Conservation (phyloP, 2,113 vertebrate species). For the Varanus komodoensis region DNA sequence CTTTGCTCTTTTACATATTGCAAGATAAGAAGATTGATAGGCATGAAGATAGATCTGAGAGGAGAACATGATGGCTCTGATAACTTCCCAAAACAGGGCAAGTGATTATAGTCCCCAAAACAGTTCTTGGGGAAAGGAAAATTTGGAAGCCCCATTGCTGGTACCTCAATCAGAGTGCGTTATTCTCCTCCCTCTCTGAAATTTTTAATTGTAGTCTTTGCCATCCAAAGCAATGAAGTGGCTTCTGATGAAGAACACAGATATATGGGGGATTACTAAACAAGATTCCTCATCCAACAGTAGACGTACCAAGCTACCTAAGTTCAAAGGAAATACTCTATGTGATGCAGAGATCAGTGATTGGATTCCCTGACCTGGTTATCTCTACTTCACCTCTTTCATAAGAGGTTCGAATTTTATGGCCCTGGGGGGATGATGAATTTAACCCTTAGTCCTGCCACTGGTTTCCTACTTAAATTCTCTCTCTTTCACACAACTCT, state of each 20-base stretch:
- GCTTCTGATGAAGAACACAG: background rate
- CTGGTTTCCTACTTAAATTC: background rate
- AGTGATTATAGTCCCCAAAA: background rate
- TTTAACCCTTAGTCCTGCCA: background rate
- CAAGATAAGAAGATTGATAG: background rate
- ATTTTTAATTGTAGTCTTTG: background rate
- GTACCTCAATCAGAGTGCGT: background rate
- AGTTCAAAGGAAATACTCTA: background rate
- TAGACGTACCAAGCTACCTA: background rate
- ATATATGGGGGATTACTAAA: background rate
- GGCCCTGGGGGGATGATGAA: background rate
- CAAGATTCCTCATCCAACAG: background rate
- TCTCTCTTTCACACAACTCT: background rate
- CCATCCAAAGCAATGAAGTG: background rate
- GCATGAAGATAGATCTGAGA: background rate
- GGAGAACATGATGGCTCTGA: background rate
- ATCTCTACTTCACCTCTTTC: background rate
- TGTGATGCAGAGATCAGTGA: background rate
- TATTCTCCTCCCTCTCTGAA: background rate
- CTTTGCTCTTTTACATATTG: background rate
- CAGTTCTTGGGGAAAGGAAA: background rate
- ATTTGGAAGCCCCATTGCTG: background rate
- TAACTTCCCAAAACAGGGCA: background rate
- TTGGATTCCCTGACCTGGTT: background rate
- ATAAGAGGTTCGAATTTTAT: background rate